Evolutionary conservation across 1,140 invertebrate species (phyloP), one percentile per base, ranked within the genome.

Genomic region (Kradibia gibbosae): DNA sequence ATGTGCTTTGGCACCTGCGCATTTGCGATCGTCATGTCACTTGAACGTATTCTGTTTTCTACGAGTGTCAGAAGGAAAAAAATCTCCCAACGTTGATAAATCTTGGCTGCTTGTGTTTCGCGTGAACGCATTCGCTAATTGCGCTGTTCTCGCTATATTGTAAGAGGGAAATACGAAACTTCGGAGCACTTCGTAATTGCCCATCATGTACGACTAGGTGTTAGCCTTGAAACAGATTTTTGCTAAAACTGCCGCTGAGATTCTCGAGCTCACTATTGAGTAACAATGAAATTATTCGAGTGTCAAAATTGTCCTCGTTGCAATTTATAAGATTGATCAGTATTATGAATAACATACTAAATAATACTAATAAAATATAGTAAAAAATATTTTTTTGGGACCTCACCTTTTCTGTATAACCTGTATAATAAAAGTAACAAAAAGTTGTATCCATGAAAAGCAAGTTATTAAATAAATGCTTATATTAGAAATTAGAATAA

Each of bases 281-380:
- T 34, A 39, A 67, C 62, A 67, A 67, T 39, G 34, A 67, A 22
- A 67, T 67, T 67, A 67, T 67, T 67, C 34, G 62, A 67, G 62
- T 67, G 62, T 67, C 34, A 67, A 39, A 67, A 67, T 67, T 13
- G 7, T 67, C 62, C 62, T 39, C 34, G 17, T 0, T 7, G 20
- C 17, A 39, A 39, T 67, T 0, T 39, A 39, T 39, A 67, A 67
- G 3, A 5, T 22, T 22, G 34, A 1, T 67, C 36, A 20, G 34
- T 67, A 67, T 39, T 39, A 39, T 67, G 31, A 62, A 60, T 60
- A 60, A 31, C 31, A 60, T 11, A 13, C 25, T 31, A n/a, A n/a
- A n/a, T n/a, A 4, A 57, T 57, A 11, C 8, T 2, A 11, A 5
- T 2, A 25, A 57, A 25, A 25, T 57, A n/a, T 48, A 48, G 15